phyloP scores from a whole-genome alignment of 2,113 vertebrate genomes.

The Tichodroma muraria region DNA sequence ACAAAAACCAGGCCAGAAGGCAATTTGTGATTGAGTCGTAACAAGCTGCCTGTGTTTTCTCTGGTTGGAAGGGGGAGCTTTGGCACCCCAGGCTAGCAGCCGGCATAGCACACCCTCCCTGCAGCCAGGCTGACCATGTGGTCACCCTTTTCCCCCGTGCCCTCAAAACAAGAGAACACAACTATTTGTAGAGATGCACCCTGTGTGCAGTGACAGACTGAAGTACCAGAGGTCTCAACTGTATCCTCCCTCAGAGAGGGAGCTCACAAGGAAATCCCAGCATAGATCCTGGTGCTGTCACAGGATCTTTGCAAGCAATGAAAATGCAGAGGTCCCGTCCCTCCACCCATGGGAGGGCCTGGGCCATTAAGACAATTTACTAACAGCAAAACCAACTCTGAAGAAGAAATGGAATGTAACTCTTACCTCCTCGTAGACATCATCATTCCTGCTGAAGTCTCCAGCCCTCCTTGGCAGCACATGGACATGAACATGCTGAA shows the following conservation, averaged over 20 bases:
- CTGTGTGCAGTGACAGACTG: background rate
- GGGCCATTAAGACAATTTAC: background rate
- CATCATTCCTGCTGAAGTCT: slow-evolving; percentile 84
- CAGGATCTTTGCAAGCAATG: background rate
- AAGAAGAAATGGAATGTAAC: background rate
- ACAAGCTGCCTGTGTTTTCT: background rate
- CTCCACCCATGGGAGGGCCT: background rate
- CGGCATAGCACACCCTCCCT: rapidly evolving
- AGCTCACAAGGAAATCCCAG: background rate
- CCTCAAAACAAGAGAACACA: background rate
- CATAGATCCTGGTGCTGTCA: background rate
- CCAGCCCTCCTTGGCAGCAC: slow-evolving; percentile 79
- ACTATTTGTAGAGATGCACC: background rate
- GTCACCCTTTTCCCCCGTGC: background rate
- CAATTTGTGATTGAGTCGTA: background rate
- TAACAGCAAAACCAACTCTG: background rate
- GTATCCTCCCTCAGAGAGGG: background rate
- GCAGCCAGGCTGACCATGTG: background rate
- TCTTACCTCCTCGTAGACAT: slow-evolving; percentile 79
- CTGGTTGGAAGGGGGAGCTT: background rate
- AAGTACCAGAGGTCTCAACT: background rate
- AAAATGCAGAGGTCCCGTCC: background rate
- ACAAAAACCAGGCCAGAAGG: background rate
- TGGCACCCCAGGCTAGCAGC: background rate
- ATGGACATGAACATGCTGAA: slow-evolving; percentile 87